Conservation (phyloP, 2,888 invertebrate species). For the Thymelicus acteon region DNA sequence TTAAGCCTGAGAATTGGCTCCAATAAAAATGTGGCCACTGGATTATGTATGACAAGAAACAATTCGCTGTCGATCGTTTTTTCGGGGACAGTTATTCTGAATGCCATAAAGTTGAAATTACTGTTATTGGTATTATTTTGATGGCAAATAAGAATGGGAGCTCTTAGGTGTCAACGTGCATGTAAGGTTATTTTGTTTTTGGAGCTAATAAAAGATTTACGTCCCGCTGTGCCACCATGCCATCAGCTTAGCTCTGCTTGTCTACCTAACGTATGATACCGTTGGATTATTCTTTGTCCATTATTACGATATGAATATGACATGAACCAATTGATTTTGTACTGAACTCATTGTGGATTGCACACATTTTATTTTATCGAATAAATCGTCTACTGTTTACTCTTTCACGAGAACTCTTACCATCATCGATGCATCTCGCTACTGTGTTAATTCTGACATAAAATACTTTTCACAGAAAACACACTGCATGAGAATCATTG, state of each 20-base stretch:
- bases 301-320: slow-evolving; percentile 19
- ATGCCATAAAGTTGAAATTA: slow-evolving; percentile 9
- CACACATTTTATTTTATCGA: too few species aligned
- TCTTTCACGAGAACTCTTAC: too few species aligned
- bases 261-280: slow-evolving; percentile 26
- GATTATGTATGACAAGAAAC: slow-evolving; percentile 43
- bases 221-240: slow-evolving; percentile 55
- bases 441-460: too few species aligned
- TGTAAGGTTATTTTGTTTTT: slow-evolving; percentile 56
- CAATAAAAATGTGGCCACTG: slow-evolving; percentile 56
- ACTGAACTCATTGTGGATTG: not conserved
- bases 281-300: slow-evolving; percentile 27
- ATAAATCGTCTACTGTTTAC: too few species aligned
- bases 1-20: slow-evolving; percentile 57
- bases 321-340: not conserved
- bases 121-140: not conserved
- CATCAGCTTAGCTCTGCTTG: slow-evolving; percentile 38
- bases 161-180: slow-evolving; percentile 57
- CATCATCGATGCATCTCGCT: too few species aligned
- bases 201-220: slow-evolving; percentile 61
- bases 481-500: too few species aligned
- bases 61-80: not conserved
- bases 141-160: slow-evolving; percentile 31
- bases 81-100: not conserved
- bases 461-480: too few species aligned